Evolutionary conservation across 2,113 vertebrate genomes (phyloP).

Genomic region (Nothocercus julius): DNA sequence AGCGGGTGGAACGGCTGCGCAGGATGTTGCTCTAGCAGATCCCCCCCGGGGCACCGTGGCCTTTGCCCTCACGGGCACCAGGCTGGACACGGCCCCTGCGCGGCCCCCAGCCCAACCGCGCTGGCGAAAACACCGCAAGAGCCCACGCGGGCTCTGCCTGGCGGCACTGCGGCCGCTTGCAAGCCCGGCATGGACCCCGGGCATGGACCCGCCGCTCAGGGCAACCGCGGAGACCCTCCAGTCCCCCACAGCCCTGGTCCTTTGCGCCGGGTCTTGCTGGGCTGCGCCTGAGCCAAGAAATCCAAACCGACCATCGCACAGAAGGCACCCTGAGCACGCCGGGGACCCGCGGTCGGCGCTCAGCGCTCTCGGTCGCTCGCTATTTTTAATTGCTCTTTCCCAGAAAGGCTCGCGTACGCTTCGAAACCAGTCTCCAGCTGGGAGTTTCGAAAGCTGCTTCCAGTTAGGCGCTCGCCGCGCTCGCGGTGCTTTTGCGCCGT

Average conservation of each 20-base stretch:
- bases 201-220: not conserved
- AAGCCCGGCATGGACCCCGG: too few relatives aligned
- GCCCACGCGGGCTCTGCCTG: not conserved
- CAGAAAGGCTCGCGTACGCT: conserved; percentile 36
- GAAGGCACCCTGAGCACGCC: not conserved
- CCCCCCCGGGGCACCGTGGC: not conserved
- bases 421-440: conserved; percentile 21
- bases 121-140: not conserved
- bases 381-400: conserved; percentile 65
- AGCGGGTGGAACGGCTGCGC: rapidly evolving
- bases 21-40: not conserved
- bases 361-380: not conserved
- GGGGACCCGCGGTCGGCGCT: not conserved
- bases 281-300: not conserved
- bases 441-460: conserved; percentile 63
- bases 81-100: not conserved
- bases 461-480: not conserved
- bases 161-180: not conserved
- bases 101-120: not conserved
- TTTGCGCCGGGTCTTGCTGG: rapidly evolving
- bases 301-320: not conserved
- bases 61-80: not conserved
- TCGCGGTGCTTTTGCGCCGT: not conserved
- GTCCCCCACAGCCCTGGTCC: not conserved
- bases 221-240: not conserved